phyloP scores from a whole-genome alignment of 2,797 vertebrate genomes.

The Danio albolineatus region DNA sequence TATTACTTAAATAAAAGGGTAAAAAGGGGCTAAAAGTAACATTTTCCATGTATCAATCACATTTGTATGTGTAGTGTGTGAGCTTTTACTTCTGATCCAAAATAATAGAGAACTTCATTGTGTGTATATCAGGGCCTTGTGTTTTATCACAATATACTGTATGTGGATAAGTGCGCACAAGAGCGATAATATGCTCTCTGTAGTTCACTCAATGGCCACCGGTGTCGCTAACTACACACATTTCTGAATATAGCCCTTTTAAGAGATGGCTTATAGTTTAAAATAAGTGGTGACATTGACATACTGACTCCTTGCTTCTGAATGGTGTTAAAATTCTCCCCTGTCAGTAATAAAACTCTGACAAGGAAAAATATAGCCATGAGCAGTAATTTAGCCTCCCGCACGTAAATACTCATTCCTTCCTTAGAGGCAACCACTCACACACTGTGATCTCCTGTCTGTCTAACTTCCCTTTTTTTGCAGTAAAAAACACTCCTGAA shows the following conservation, averaged over 20 bases:
- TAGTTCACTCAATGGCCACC: too few relatives aligned
- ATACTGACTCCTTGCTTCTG: constrained; percentile 50
- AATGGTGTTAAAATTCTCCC: constrained; percentile 24
- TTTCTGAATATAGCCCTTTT: neutral
- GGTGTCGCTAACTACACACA: neutral
- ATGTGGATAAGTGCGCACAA: too few relatives aligned
- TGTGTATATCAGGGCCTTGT: too few relatives aligned
- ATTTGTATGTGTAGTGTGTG: too few relatives aligned
- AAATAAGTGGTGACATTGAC: constrained; percentile 18
- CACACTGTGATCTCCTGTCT: neutral
- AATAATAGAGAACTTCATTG: too few relatives aligned
- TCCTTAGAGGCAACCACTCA: constrained; percentile 5
- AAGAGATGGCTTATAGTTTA: neutral
- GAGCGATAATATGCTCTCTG: too few relatives aligned
- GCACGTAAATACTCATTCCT: constrained; percentile 8
- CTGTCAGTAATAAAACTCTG: constrained; percentile 48
- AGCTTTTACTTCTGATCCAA: too few relatives aligned
- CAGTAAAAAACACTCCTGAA: constrained; percentile 21
- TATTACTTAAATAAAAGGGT: too few relatives aligned
- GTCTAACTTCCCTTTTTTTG: constrained; percentile 33
- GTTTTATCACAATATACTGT: too few relatives aligned
- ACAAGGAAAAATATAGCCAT: constrained; percentile 31
- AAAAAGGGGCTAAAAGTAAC: too few relatives aligned
- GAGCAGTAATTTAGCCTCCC: constrained; percentile 25
- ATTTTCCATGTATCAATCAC: too few relatives aligned